Base-by-base conservation (phyloP, 1,140 invertebrate genomes). In the Drosophila kanapiae region DNA sequence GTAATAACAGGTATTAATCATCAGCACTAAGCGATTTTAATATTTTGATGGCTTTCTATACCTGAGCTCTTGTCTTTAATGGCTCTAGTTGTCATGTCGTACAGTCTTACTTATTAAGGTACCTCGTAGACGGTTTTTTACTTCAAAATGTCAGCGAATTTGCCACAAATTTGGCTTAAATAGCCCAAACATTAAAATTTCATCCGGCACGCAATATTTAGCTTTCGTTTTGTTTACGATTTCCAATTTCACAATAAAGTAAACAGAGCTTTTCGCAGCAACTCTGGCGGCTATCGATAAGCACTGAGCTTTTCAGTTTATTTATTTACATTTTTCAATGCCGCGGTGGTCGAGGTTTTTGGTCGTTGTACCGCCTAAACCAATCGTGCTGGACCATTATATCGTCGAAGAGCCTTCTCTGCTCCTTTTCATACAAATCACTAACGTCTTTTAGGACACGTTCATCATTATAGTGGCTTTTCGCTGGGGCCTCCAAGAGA, bases 401-500 rank as follows among this genome's bases (percentile, higher is more conserved):
- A 49, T 59, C 80, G 40, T 80, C 71, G 4, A 70, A 86, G 6
- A 87, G 33, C 47, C 75, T 70, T 53, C 33, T 68, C 3, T 45
- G 63, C 42, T 87, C 82, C 6, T 59, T 59, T 6, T 68, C 31
- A 27, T 65, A 60, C 33, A 87, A 54, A 10, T 75, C 48, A 10
- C 10, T 51, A 8, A 87, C 27, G 1, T 13, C 38, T 56, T 58
- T 87, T 1, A 63, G 16, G 18, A 87, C 37, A 1, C 61, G 59
- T 13, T 74, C 72, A 29, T 87, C 60, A 29, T 63, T 82, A 38
- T 60, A 87, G 10, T 56, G 45, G 14, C 65, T 82, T 13, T 71
- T 82, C 6, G 47, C 27, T 1, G 83, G 79, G 2, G 83, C 83
- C 35, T 87, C 83, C 9, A 87, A 29, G 9, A 77, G 18, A 49